Conservation (phyloP, 2,113 vertebrate species). For the Delphinapterus leucas region DNA sequence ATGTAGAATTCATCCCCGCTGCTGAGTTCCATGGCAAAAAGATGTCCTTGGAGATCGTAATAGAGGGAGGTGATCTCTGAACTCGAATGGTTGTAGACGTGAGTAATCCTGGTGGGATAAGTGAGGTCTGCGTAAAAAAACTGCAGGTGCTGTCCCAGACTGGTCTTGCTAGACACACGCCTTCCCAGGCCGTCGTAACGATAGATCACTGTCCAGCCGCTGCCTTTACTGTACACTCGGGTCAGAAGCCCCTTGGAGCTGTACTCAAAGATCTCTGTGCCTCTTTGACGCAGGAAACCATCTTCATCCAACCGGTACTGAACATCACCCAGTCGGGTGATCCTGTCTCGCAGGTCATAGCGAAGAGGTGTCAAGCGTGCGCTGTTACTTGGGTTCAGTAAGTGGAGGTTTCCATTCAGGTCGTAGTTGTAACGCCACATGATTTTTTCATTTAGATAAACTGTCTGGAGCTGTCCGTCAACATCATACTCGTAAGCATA, state of each 20-base stretch:
- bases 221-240: slow-evolving; percentile 96
- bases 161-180: slow-evolving; percentile 94
- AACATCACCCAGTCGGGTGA: slow-evolving; percentile 97
- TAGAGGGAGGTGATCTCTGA: slow-evolving; percentile 98
- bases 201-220: slow-evolving; percentile 94
- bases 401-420: slow-evolving; percentile 97
- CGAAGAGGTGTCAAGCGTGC: slow-evolving; percentile 92
- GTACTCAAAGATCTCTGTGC: slow-evolving; percentile 96
- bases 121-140: slow-evolving; percentile 97
- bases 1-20: slow-evolving; percentile 98
- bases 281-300: slow-evolving; percentile 94
- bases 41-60: slow-evolving; percentile 97
- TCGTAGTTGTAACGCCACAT: slow-evolving; percentile 99
- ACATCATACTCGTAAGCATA: slow-evolving; percentile 96
- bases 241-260: slow-evolving; percentile 97
- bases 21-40: slow-evolving; percentile 99
- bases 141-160: slow-evolving; percentile 94
- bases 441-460: slow-evolving; percentile 96
- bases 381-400: slow-evolving; percentile 93
- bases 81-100: slow-evolving; percentile 97
- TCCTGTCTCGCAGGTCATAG: slow-evolving; percentile 95
- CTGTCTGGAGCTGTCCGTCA: slow-evolving; percentile 96
- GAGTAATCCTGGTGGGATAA: slow-evolving; percentile 94
- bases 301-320: slow-evolving; percentile 97
- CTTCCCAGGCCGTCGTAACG: slow-evolving; percentile 96